A percentile compares a stretch with the other conserved stretches of the same genome.
These are phyloP conservation scores for Hypomecis punctinalis DNA, from an alignment of 2,888 invertebrate genomes.

Conservation along the genomic window DNA sequence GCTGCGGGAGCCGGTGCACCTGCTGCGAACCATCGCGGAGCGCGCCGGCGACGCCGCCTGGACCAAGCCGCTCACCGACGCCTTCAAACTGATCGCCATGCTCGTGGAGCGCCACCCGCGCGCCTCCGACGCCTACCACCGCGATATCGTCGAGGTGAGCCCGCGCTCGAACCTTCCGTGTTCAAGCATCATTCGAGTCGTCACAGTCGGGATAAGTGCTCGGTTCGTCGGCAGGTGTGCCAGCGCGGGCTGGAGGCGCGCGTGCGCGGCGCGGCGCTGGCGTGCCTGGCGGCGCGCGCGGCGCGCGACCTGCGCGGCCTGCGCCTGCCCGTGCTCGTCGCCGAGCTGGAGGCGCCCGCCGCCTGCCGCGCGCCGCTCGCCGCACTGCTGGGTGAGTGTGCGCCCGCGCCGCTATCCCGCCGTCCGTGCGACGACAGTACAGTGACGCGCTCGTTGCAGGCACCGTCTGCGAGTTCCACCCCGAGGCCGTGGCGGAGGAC, in stretches of 20 bases:
- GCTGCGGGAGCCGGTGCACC: constrained; percentile 55
- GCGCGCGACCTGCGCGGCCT: constrained; percentile 40
- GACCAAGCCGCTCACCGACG: constrained; percentile 53
- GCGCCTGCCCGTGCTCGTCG: constrained; percentile 40
- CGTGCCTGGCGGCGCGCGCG: constrained; percentile 50
- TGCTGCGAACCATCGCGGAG: constrained; percentile 49
- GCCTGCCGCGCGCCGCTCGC: constrained; percentile 57
- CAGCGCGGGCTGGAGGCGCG: constrained; percentile 47
- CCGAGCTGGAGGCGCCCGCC: constrained; percentile 46
- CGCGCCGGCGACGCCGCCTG: constrained; percentile 50
- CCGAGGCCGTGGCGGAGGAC: constrained; percentile 52
- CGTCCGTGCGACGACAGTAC: not conserved
- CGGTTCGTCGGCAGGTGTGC: constrained; percentile 53
- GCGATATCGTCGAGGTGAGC: constrained; percentile 58
- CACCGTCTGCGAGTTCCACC: constrained; percentile 61
- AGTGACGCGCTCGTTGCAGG: constrained; percentile 51
- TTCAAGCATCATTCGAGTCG: too few species aligned
- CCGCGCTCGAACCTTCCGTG: too few species aligned
- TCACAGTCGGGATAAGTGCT: not conserved
- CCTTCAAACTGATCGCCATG: constrained; percentile 55
- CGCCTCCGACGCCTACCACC: constrained; percentile 47
- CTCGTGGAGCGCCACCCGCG: constrained; percentile 50
- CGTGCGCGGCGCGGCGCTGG: constrained; percentile 53
- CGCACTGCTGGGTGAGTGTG: constrained; percentile 54
- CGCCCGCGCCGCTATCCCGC: too few species aligned